These are phyloP conservation scores for Paracanthobrama guichenoti DNA, from an alignment of 2,113 vertebrate genomes.

Conservation along the genomic window DNA sequence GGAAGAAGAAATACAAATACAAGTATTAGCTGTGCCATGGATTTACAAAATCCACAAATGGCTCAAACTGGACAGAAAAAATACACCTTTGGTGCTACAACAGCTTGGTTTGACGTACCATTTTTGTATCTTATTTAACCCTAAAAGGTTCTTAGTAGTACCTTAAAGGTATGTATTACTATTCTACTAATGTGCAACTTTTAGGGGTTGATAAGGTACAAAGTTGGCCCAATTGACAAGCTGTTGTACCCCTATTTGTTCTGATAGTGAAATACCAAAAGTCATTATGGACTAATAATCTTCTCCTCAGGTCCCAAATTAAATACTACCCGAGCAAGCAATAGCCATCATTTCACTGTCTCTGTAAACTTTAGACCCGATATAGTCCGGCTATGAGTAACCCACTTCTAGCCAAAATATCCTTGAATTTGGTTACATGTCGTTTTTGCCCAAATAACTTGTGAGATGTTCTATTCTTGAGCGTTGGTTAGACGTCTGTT, in stretches of 20 bases:
- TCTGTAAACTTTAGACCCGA: too few relatives aligned
- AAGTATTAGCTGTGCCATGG: neutral
- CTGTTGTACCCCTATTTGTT: neutral
- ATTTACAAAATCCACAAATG: neutral
- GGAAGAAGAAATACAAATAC: constrained; percentile 37
- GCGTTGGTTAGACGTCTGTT: too few relatives aligned
- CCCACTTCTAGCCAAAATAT: too few relatives aligned
- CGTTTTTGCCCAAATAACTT: too few relatives aligned
- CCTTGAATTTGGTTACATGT: too few relatives aligned
- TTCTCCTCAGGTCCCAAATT: neutral
- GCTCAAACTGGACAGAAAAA: neutral
- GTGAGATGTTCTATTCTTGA: too few relatives aligned
- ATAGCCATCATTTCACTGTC: too few relatives aligned
- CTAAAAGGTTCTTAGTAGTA: neutral
- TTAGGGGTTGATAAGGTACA: neutral
- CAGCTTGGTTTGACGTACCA: neutral
- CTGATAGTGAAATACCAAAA: neutral
- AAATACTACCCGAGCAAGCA: too few relatives aligned
- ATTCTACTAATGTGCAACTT: neutral
- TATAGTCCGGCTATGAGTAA: too few relatives aligned
- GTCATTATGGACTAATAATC: neutral
- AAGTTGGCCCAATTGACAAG: neutral
- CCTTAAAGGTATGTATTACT: too few relatives aligned
- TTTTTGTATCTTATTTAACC: neutral
- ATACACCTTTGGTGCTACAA: neutral